Base-by-base conservation (phyloP, 2,113 vertebrate genomes). In the Cyprinodon variegatus region DNA sequence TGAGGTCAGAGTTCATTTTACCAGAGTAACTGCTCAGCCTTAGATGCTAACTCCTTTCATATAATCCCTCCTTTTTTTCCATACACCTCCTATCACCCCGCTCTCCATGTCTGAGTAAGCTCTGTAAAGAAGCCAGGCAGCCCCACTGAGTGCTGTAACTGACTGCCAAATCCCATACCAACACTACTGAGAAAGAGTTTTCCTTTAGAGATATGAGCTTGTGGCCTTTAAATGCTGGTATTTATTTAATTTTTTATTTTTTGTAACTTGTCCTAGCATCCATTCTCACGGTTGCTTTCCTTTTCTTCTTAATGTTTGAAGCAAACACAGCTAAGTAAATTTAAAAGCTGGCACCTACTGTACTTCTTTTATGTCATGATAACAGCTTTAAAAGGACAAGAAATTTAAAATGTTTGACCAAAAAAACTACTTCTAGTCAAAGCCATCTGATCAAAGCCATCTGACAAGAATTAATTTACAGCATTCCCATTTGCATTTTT, bases 1-100 rank as follows among this genome's bases (percentile, higher is more conserved):
- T 36, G 48, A 67, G 72, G 69, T 60, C 75, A 62, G 83, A 72
- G 70, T 84, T 85, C 80, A 83, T 85, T 85, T 86, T 78, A 29
- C 70, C 70, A 65, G 53, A 82, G 78, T 74, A 74, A 82, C 64
- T 78, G 69, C 81, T 84, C 77, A 74, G 39, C 39, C 70, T 74
- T 74, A 79, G 74, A 72, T 10, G 59, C 43, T 41, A 60, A 71
- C 76, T 65, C 77, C 62, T 39, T 74, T 65, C 40, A 79, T 70
- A 53, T 86, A 88, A 89, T 85, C 83, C 79, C 50, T 57, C 61
- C 74, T 40, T 68, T 62, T 61, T 71, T 80, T 85, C 29, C 53
- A 61, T 74, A 67, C 63, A n/a, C 72, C 66, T 86, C 72, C 22
- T 78, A 78, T 76, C 65, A 66, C 71, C 59, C 65, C 53, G 43